Conservation (phyloP, 92 coral and sea anemone species). For the Zoanthus solanderi region DNA sequence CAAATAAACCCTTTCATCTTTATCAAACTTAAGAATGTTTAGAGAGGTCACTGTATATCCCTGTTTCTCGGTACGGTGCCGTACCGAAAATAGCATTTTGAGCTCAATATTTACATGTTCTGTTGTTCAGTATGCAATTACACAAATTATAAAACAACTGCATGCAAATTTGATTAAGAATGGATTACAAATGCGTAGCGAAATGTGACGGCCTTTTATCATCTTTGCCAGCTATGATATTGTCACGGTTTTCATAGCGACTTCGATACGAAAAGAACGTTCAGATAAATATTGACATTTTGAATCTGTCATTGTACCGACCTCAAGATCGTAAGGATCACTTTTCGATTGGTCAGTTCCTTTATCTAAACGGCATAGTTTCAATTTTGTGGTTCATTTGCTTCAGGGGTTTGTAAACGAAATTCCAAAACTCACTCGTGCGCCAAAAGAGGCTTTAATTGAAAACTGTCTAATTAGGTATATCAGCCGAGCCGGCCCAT, state of each 20-base stretch:
- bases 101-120: neutral
- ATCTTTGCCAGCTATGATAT: neutral
- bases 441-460: too few species aligned
- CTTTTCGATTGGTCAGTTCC: neutral
- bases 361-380: neutral
- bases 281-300: neutral
- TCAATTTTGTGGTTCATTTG: neutral
- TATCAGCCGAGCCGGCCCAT: too few species aligned
- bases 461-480: too few species aligned
- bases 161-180: conserved; percentile 8
- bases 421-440: neutral
- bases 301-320: neutral
- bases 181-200: neutral
- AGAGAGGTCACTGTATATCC: neutral
- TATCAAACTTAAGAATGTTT: neutral
- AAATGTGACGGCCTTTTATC: neutral
- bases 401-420: neutral
- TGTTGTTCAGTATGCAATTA: neutral
- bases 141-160: neutral
- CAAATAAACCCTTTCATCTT: too few species aligned
- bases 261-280: neutral
- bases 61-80: neutral
- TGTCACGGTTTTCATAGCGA: neutral
- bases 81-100: neutral
- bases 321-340: neutral